Evolutionary conservation across 2,797 vertebrate species (phyloP).

Genomic region (Bradypus variegatus): DNA sequence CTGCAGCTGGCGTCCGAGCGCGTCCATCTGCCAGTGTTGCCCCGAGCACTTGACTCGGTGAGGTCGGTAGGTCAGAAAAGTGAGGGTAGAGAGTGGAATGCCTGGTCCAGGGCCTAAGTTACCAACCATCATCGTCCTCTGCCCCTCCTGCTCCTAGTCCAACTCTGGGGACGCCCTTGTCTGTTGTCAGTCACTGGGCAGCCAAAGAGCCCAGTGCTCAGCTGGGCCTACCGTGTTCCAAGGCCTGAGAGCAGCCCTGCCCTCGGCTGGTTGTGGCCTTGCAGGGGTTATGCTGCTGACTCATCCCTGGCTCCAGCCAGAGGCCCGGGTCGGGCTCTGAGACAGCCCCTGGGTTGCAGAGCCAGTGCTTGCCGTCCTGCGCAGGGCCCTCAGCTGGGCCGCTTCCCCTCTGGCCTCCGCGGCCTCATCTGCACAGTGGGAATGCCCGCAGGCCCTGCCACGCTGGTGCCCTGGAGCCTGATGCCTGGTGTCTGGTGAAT

Average conservation of each 20-base stretch:
- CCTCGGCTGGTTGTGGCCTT: fast-evolving
- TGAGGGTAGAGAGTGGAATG: fast-evolving
- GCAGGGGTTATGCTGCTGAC: fast-evolving
- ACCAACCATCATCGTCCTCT: not conserved
- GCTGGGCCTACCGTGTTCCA: not conserved
- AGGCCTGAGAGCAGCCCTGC: not conserved
- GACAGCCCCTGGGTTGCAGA: not conserved
- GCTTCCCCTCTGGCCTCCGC: fast-evolving
- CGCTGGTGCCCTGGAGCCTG: fast-evolving
- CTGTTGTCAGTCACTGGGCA: fast-evolving
- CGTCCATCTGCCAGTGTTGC: not conserved
- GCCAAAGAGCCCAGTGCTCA: not conserved
- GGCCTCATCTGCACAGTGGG: not conserved
- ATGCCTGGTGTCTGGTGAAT: fast-evolving
- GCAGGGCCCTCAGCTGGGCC: not conserved
- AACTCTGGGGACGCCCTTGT: not conserved
- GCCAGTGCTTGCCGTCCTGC: not conserved
- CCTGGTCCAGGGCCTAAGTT: too few species aligned
- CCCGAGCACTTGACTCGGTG: not conserved
- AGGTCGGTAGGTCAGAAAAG: not conserved
- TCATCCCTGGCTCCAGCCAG: fast-evolving
- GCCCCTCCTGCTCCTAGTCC: not conserved
- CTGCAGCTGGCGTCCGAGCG: fast-evolving
- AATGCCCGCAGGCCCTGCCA: not conserved
- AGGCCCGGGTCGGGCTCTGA: not conserved